Base-by-base conservation (phyloP, 2,113 vertebrate genomes). In the Gymnobelideus leadbeateri region DNA sequence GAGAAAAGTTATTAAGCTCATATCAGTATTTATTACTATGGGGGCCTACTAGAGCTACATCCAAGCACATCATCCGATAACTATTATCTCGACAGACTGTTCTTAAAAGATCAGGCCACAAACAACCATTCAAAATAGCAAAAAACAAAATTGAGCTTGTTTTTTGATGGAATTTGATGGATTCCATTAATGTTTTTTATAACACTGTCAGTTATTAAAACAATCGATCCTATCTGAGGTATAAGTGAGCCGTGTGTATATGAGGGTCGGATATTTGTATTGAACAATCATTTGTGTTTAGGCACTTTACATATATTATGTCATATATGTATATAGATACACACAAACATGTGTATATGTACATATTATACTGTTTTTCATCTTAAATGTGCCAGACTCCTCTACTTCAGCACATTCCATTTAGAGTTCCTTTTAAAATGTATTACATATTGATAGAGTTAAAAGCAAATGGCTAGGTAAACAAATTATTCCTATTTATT, bases 1-100 rank as follows among this genome's bases (percentile, higher is more conserved):
- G 84, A 91, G 61, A 94, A 93, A 96, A 92, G 77, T 91, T 9
- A 94, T 93, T 94, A 96, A 95, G 51, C n/a, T 47, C 25, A 91
- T 51, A 19, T 37, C 91, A 51, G 54, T 92, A 77, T 90, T 95
- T 92, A 91, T 94, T 93, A 94, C 10, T 11, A 43, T 93, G 21
- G 43, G 43, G 91, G 94, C 46, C n/a, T 92, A 51, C 54, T 61
- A 96, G 26, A 91, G 4, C 47, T 46, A 54, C 11, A 92, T 25
- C 53, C 93, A 95, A 91, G 77, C 43, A 91, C 31, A 95, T 3
- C 91, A 53, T 23, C 89, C n/a, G 92, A 92, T 68, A 84, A 31
- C 90, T n/a, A 11, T 54, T 47, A 77, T 31, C 10, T 52, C 21
- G 52, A 89, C n/a, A 84, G 89, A 43, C 23, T 94, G 53, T 26